phyloP scores from a whole-genome alignment of 2,888 invertebrate genomes.

The Macroteleia sp. region DNA sequence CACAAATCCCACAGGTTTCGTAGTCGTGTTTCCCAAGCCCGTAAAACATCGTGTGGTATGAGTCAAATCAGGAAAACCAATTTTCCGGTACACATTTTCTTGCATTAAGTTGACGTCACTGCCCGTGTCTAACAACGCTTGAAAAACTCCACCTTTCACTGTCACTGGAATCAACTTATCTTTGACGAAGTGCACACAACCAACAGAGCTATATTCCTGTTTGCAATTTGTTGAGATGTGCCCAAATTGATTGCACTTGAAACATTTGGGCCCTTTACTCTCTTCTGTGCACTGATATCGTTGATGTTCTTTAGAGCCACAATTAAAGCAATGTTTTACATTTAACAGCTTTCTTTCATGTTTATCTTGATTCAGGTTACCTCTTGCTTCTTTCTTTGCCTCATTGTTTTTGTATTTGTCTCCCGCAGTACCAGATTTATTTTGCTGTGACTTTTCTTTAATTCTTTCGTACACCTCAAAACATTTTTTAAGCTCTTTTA shows the following conservation, averaged over 20 bases:
- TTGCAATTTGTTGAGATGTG: constrained; percentile 37
- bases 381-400: not conserved
- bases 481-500: constrained; percentile 48
- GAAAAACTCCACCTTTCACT: too few species aligned
- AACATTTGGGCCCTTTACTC: constrained; percentile 49
- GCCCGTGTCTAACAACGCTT: too few species aligned
- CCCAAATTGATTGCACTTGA: constrained; percentile 62
- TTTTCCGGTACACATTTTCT: constrained; percentile 8
- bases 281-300: constrained; percentile 27
- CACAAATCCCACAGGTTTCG: not conserved
- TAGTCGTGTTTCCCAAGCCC: constrained; percentile 15
- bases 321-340: constrained; percentile 50
- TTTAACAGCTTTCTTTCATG: not conserved
- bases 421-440: not conserved
- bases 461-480: constrained; percentile 56
- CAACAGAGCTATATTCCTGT: constrained; percentile 20
- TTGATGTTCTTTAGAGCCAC: constrained; percentile 46
- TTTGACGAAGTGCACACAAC: too few species aligned
- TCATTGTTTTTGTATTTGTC: not conserved
- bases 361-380: not conserved
- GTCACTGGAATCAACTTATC: too few species aligned
- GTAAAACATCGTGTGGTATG: not conserved
- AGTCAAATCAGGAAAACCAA: constrained; percentile 15
- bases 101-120: constrained; percentile 51
- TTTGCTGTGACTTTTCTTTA: constrained; percentile 1